These are phyloP conservation scores for Syngnathus acus DNA, from an alignment of 2,797 vertebrate species.

Conservation along the genomic window DNA sequence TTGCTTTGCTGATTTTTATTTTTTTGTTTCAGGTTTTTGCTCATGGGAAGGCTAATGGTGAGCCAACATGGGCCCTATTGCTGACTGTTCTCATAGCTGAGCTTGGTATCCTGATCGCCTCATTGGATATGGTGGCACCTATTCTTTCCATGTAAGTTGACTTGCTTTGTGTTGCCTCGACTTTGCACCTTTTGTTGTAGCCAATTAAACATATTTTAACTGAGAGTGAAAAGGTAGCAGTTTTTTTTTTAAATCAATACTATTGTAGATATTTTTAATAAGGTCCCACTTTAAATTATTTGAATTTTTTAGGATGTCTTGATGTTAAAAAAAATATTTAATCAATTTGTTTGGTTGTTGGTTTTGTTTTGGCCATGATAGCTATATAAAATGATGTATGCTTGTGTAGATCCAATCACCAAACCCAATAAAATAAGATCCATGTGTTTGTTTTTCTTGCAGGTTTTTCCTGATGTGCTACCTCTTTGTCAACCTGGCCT, in stretches of 20 bases:
- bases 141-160: slow-evolving; percentile 95
- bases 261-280: too few species aligned
- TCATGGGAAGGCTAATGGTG: slow-evolving; percentile 90
- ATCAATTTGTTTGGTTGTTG: too few species aligned
- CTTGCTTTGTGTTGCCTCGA: neutral
- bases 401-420: neutral
- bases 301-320: too few species aligned
- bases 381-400: neutral
- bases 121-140: slow-evolving; percentile 95
- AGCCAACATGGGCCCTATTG: slow-evolving; percentile 93
- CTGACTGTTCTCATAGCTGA: slow-evolving; percentile 92
- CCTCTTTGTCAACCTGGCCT: slow-evolving; percentile 96
- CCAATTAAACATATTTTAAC: too few species aligned
- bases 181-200: too few species aligned
- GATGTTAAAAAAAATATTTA: too few species aligned
- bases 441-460: slow-evolving; percentile 10
- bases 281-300: too few species aligned
- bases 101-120: slow-evolving; percentile 95
- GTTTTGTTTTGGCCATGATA: too few species aligned
- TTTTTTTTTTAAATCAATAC: too few species aligned
- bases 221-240: too few species aligned
- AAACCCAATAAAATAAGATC: neutral
- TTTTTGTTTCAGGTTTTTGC: slow-evolving; percentile 80
- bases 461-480: slow-evolving; percentile 99
- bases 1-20: slow-evolving; percentile 24